These are phyloP conservation scores for Schrankia costaestrigalis DNA, from an alignment of 2,888 invertebrate genomes.

Conservation along the genomic window DNA sequence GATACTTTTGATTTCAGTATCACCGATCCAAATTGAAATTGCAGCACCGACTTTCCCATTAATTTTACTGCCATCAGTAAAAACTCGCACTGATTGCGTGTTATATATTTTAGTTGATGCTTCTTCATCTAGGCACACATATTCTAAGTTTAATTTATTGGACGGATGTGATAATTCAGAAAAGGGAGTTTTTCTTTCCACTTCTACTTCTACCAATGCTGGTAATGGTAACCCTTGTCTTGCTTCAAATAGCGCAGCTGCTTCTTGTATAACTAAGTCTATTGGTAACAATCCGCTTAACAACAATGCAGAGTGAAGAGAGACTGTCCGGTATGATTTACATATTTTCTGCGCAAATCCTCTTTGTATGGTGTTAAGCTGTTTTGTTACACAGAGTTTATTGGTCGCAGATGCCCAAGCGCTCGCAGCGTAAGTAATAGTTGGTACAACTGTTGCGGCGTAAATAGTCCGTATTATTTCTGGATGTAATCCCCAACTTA, in stretches of 20 bases:
- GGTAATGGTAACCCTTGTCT: neutral
- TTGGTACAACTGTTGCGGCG: slow-evolving; percentile 46
- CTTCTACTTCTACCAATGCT: neutral
- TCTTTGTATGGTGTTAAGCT: neutral
- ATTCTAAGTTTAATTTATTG: neutral
- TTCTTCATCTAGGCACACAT: neutral
- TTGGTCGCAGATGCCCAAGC: neutral
- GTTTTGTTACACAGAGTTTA: neutral
- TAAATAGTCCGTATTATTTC: slow-evolving; percentile 65
- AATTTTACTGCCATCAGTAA: neutral
- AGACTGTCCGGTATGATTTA: too few species aligned
- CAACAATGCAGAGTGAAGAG: too few species aligned
- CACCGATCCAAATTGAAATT: neutral
- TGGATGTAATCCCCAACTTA: slow-evolving; percentile 81
- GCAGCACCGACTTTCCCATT: neutral
- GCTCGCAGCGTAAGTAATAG: slow-evolving; percentile 13
- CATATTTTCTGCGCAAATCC: neutral
- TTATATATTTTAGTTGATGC: neutral
- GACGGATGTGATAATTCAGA: neutral
- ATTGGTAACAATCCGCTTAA: too few species aligned
- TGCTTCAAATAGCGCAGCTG: too few species aligned
- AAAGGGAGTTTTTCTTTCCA: neutral
- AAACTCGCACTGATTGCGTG: neutral
- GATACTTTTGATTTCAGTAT: neutral
- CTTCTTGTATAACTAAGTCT: too few species aligned